These are phyloP conservation scores for Crotalus tigris DNA, from an alignment of 2,113 vertebrate species.

Conservation along the genomic window DNA sequence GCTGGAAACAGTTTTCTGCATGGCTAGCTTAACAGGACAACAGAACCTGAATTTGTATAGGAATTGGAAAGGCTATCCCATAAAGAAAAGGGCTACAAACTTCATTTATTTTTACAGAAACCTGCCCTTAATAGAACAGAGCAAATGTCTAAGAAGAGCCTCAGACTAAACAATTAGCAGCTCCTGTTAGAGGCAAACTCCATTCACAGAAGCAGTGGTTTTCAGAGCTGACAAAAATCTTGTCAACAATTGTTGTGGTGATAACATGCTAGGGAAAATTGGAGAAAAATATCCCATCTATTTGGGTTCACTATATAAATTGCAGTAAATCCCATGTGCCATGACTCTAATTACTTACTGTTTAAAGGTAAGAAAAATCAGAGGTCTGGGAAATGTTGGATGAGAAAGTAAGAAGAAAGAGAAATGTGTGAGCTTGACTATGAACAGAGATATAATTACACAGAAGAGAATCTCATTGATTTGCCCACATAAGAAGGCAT, in stretches of 20 bases:
- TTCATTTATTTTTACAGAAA: conserved; percentile 68
- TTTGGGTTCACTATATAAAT: background rate
- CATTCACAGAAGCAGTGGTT: conserved; percentile 35
- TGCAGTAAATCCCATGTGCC: conserved; percentile 18
- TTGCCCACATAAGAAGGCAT: background rate
- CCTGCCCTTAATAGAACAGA: conserved; percentile 66
- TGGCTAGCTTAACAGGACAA: conserved; percentile 70
- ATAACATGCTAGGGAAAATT: background rate
- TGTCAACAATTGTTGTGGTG: conserved; percentile 1
- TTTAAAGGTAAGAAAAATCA: background rate
- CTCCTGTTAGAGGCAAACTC: conserved; percentile 58
- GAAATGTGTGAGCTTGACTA: background rate
- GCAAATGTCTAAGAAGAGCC: conserved; percentile 65
- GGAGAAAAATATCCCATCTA: background rate
- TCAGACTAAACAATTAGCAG: conserved; percentile 49
- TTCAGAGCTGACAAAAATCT: background rate
- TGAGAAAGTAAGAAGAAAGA: background rate
- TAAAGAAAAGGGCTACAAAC: conserved; percentile 72
- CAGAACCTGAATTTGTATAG: conserved; percentile 69
- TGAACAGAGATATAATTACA: background rate
- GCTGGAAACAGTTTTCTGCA: conserved; percentile 67
- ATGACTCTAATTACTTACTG: background rate
- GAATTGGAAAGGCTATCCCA: conserved; percentile 66
- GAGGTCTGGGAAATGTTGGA: conserved; percentile 21
- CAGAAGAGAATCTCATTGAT: background rate